Percentiles rank a stretch among this genome's conserved stretches.
These are phyloP conservation scores for Rattus rattus DNA, from an alignment of 2,113 vertebrate genomes.

Conservation along the genomic window DNA sequence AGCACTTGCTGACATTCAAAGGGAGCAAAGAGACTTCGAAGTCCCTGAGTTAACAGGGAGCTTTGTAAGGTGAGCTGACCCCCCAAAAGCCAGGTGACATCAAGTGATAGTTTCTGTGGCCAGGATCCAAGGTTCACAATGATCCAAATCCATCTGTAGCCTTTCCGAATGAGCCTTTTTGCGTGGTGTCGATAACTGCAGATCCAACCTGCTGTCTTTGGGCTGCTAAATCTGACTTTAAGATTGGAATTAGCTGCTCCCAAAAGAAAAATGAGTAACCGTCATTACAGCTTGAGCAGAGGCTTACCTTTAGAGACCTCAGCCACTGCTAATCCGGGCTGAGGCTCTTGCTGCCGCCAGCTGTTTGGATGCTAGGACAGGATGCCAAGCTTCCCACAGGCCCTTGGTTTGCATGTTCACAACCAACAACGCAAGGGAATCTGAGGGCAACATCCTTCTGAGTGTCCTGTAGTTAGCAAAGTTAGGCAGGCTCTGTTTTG, in stretches of 20 bases:
- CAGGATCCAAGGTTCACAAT: not conserved
- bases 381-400: not conserved
- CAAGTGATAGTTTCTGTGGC: not conserved
- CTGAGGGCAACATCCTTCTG: not conserved
- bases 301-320: constrained; percentile 45
- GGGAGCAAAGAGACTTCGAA: not conserved
- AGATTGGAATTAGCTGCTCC: constrained; percentile 56
- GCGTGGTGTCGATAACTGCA: not conserved
- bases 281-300: not conserved
- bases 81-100: not conserved
- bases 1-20: not conserved
- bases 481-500: not conserved
- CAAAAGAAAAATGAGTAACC: constrained; percentile 55
- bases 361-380: not conserved
- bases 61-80: not conserved
- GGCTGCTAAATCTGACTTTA: constrained; percentile 7
- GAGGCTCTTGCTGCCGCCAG: constrained; percentile 7
- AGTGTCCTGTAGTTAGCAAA: not conserved
- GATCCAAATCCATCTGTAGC: constrained; percentile 9
- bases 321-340: not conserved
- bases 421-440: not conserved
- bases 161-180: not conserved
- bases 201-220: constrained; percentile 33
- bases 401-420: not conserved
- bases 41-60: not conserved